These are phyloP conservation scores for Oenanthe melanoleuca DNA, from an alignment of 2,113 vertebrate genomes.

Conservation along the genomic window DNA sequence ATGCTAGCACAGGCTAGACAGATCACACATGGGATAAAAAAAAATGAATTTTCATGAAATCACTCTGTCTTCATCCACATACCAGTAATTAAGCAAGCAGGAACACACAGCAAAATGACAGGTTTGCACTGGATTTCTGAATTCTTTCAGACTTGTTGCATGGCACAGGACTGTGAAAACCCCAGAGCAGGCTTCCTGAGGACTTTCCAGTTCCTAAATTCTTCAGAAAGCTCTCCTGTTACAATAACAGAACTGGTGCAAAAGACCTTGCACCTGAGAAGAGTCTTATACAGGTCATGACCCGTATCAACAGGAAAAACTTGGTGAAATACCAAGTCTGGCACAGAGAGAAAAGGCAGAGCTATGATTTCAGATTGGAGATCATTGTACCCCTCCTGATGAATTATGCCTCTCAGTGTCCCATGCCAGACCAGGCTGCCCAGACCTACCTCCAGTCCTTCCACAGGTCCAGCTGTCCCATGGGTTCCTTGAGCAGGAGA, in stretches of 20 bases:
- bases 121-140: background rate
- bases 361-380: background rate
- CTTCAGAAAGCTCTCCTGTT: background rate
- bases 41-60: background rate
- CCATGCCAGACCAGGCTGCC: background rate
- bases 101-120: background rate
- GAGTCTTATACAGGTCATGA: background rate
- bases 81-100: background rate
- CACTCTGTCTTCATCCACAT: background rate
- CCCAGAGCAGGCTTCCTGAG: background rate
- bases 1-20: background rate
- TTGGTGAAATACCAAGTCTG: background rate
- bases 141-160: background rate
- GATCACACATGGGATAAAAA: background rate
- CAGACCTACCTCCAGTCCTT: constrained; percentile 36
- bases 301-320: background rate
- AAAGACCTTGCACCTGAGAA: background rate
- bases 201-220: background rate
- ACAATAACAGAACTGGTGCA: background rate
- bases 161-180: background rate
- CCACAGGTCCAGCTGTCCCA: constrained; percentile 28
- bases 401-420: background rate
- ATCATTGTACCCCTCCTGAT: background rate
- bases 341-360: background rate
- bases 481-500: background rate